These are phyloP conservation scores for Trissolcus basalis DNA, from an alignment of 1,140 invertebrate species.

Conservation along the genomic window DNA sequence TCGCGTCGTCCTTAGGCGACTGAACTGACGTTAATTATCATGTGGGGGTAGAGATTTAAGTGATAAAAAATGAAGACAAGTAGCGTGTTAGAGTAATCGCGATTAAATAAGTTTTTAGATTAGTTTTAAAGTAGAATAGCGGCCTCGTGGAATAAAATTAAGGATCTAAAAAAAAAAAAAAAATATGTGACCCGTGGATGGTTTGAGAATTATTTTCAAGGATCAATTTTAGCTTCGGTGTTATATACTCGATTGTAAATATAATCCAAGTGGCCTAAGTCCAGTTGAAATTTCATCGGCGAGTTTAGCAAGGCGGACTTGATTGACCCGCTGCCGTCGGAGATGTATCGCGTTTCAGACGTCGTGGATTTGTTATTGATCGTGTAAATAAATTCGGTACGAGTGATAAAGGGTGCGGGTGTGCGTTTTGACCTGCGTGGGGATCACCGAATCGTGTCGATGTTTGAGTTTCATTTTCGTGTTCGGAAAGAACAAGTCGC, in stretches of 20 bases:
- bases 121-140: constrained; percentile 26
- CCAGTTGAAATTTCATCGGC: constrained; percentile 12
- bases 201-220: no score
- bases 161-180: not conserved
- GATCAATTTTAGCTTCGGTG: no score
- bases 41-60: not conserved
- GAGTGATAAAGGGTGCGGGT: constrained; percentile 13
- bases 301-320: no score
- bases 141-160: not conserved
- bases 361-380: constrained; percentile 28
- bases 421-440: not conserved
- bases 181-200: not conserved
- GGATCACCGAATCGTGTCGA: no score
- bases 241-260: constrained; percentile 12
- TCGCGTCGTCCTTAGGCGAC: constrained; percentile 23
- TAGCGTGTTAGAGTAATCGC: constrained; percentile 16
- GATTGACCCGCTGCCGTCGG: constrained; percentile 11
- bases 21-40: constrained; percentile 44
- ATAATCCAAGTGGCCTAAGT: constrained; percentile 37
- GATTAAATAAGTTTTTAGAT: constrained; percentile 19
- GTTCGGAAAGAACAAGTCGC: no score
- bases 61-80: constrained; percentile 1
- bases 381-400: constrained; percentile 31
- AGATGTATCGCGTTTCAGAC: constrained; percentile 30
- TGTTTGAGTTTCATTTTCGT: constrained; percentile 13